Conservation (phyloP, 2,888 invertebrate species). For the Syrista parreyssii region DNA sequence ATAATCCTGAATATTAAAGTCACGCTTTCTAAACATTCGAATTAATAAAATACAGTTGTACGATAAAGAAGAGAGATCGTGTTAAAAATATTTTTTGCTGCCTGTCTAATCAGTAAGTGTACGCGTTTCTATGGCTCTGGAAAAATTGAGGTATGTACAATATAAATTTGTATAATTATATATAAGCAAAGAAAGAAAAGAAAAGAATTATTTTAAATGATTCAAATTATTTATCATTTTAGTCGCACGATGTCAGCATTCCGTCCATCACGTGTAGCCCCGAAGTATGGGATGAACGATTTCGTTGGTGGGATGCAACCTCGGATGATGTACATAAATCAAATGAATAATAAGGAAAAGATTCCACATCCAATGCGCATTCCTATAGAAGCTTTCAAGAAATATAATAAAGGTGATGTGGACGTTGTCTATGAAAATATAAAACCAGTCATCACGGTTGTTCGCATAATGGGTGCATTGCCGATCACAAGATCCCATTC, state of each 20-base stretch:
- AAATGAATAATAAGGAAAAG: conserved; percentile 8
- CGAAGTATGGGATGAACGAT: conserved; percentile 11
- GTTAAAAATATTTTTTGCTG: not conserved
- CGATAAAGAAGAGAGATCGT: not conserved
- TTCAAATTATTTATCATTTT: not conserved
- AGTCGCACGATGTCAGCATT: conserved; percentile 15
- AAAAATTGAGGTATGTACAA: not conserved
- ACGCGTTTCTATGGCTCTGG: not conserved
- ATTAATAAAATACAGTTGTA: not conserved
- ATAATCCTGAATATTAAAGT: too few relatives aligned
- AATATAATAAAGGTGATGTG: not conserved
- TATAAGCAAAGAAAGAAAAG: too few relatives aligned
- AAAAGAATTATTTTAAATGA: not conserved
- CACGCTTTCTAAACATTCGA: not conserved
- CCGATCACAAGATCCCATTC: conserved; percentile 70
- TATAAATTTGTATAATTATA: not conserved
- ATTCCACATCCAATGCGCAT: conserved; percentile 7
- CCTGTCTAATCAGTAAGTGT: not conserved
- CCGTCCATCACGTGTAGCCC: conserved; percentile 11
- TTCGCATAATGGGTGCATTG: conserved; percentile 72
- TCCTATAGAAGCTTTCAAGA: conserved; percentile 6
- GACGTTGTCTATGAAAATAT: conserved; percentile 66
- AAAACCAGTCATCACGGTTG: conserved; percentile 66
- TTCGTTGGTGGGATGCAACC: conserved; percentile 1
- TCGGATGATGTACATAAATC: conserved; percentile 9